These are phyloP conservation scores for Brachyalestes nurse DNA, from an alignment of 2,797 vertebrate genomes.

Conservation along the genomic window DNA sequence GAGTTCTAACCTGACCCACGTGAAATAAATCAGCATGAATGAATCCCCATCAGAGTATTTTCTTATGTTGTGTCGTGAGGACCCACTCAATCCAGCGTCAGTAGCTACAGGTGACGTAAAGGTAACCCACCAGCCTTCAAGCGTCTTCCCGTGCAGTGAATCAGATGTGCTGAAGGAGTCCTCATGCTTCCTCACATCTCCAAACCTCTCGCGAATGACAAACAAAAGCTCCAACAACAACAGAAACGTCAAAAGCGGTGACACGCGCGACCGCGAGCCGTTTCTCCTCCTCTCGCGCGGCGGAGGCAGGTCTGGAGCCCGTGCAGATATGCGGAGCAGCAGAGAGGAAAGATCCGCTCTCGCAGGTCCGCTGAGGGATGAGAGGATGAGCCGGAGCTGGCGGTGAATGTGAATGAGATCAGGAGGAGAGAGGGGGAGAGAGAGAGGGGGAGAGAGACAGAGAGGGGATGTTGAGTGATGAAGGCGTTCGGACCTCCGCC, in stretches of 20 bases:
- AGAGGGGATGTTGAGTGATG: not conserved
- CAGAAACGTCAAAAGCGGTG: not conserved
- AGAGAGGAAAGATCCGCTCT: not conserved
- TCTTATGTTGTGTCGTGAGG: not conserved
- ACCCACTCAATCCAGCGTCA: not conserved
- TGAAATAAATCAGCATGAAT: not conserved
- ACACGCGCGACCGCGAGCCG: not conserved
- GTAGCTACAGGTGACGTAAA: conserved; percentile 13
- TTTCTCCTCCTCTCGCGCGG: not conserved
- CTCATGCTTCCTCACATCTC: not conserved
- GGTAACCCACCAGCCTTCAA: not conserved
- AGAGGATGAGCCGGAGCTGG: not conserved
- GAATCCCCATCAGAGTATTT: not conserved
- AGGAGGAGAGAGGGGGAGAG: conserved; percentile 25
- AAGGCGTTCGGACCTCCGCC: conserved; percentile 2
- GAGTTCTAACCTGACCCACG: not conserved
- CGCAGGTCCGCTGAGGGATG: not conserved
- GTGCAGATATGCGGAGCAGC: not conserved
- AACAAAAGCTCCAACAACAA: not conserved
- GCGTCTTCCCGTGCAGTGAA: not conserved
- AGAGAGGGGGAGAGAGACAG: conserved; percentile 50
- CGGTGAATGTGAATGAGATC: not conserved
- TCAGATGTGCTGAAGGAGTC: not conserved
- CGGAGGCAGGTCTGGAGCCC: not conserved
- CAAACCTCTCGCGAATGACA: not conserved